phyloP scores from a whole-genome alignment of 2,888 invertebrate species.

The Hymenopus coronatus region DNA sequence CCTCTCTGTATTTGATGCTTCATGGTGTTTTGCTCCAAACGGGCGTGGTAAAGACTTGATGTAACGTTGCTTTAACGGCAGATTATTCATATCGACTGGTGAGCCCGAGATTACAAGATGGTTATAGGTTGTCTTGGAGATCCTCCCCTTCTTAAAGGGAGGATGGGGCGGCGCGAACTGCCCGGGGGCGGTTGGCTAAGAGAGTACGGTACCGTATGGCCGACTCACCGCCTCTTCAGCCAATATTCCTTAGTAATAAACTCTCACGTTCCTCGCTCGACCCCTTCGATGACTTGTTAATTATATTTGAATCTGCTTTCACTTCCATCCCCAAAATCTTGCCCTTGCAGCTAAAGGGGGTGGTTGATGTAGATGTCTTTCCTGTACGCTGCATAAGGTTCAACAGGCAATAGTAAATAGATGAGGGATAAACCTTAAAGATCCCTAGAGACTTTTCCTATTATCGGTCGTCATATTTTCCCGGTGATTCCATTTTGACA shows the following conservation, averaged over 20 bases:
- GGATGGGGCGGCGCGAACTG: not conserved
- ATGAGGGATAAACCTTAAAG: not conserved
- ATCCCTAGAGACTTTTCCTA: not conserved
- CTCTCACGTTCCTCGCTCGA: not conserved
- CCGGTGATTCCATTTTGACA: not conserved
- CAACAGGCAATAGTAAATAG: not conserved
- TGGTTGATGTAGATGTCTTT: not conserved
- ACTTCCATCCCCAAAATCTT: not conserved
- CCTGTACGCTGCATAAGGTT: not conserved
- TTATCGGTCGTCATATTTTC: not conserved
- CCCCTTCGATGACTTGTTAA: not conserved
- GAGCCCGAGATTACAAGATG: not conserved
- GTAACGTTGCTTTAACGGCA: not conserved
- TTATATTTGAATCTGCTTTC: not conserved
- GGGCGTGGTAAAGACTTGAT: not conserved
- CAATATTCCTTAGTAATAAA: not conserved
- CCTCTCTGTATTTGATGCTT: too few relatives aligned
- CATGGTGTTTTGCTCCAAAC: not conserved
- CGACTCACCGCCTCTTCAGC: not conserved
- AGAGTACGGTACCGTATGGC: not conserved
- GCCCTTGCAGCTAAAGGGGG: not conserved
- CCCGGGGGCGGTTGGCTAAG: not conserved
- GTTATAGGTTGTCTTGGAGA: not conserved
- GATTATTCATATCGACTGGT: not conserved
- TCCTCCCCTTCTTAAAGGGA: not conserved